Base-by-base conservation (phyloP, 1,140 invertebrate species). In the Hirudo medicinalis region DNA sequence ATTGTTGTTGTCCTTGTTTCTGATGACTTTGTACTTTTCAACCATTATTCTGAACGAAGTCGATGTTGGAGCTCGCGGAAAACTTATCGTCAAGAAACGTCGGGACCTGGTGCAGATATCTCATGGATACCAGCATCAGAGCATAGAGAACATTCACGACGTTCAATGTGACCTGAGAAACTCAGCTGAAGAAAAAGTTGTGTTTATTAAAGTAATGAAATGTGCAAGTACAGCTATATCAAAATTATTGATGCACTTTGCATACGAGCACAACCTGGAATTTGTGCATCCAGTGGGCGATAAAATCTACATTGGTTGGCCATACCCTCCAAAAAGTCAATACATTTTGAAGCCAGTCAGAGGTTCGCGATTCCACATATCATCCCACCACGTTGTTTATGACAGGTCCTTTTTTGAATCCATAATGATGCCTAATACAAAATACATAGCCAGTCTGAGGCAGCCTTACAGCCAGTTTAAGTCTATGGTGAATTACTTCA, bases 301-400 rank as follows among this genome's bases (percentile, higher is more conserved):
- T 2, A 71, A 71, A 19, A 67, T 77, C 6, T 77, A 78, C 71
- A 73, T 79, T 0, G 78, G 78, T 19, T 79, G 78, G 78, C 78
- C 78, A 0, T 78, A 73, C 63, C 74, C 71, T 15, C 67, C 76
- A 40, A 72, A 76, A 19, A 67, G 73, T 29, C 60, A 70, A 76
- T 63, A 67, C 43, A 72, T 49, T 60, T n/a, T 67, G 6, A 71
- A 71, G 54, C 49, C 67, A 36, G 57, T 54, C 4, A 60, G 32
- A 9, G 67, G 40, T 2, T 49, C 43, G 11, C 19, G 25, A 19
- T 73, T 68, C 43, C 69, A 73, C 57, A 73, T 75, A 0, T 49
- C 72, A 15, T 57, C 49, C 25, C 66, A 73, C 22, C 74, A 75
- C 71, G 54, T 54, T 8, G 63, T 73, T 20, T 73, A 69, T 66